Percentiles rank a stretch among this genome's conserved stretches.
phyloP scores from a whole-genome alignment of 2,888 invertebrate genomes.

The Pachliopta kotzebuea region DNA sequence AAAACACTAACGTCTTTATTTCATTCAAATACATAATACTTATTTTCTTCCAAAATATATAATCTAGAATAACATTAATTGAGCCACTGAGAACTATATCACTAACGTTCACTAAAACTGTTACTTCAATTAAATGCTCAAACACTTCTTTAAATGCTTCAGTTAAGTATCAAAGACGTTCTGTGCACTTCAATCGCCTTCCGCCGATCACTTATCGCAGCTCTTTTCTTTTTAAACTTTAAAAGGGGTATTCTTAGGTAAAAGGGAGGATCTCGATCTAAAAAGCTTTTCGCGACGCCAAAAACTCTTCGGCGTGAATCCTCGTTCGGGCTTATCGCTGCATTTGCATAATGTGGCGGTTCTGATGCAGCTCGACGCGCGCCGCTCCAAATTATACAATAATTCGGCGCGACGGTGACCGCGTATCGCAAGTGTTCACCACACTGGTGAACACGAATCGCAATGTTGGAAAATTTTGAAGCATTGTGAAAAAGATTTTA shows the following conservation, averaged over 20 bases:
- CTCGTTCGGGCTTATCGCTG: conserved; percentile 31
- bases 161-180: background rate
- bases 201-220: conserved; percentile 16
- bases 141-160: background rate
- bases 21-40: background rate
- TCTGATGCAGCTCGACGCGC: conserved; percentile 29
- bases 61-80: background rate
- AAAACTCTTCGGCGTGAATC: conserved; percentile 14
- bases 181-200: conserved; percentile 7
- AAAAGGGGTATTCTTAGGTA: conserved; percentile 23
- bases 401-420: conserved; percentile 28
- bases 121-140: conserved; percentile 9
- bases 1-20: background rate
- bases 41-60: background rate
- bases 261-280: conserved; percentile 23
- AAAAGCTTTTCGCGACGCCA: conserved; percentile 23
- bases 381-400: conserved; percentile 33
- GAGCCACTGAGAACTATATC: background rate
- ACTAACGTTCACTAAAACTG: background rate
- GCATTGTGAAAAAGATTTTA: background rate
- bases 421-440: conserved; percentile 18
- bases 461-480: background rate
- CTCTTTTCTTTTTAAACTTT: conserved; percentile 21
- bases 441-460: background rate
- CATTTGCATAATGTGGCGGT: conserved; percentile 38